These are phyloP conservation scores for Agapostemon virescens DNA, from an alignment of 2,888 invertebrate species.

Conservation along the genomic window DNA sequence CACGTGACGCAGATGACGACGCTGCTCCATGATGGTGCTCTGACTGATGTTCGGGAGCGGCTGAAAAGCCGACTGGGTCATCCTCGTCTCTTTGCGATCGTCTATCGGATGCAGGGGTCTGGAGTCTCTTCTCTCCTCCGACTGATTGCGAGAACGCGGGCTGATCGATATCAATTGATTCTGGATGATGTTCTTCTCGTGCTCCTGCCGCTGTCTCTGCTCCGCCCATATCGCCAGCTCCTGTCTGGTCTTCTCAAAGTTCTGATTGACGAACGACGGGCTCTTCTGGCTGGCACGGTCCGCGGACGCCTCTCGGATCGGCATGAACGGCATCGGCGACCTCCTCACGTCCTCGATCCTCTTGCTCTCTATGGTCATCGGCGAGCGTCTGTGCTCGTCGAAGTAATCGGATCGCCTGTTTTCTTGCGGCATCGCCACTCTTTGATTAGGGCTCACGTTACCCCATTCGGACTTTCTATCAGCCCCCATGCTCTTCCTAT, in stretches of 20 bases:
- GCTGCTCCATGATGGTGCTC: constrained; percentile 78
- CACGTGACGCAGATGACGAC: constrained; percentile 78
- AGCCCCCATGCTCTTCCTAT: constrained; percentile 69
- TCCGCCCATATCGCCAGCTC: constrained; percentile 79
- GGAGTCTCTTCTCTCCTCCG: constrained; percentile 74
- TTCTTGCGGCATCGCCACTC: constrained; percentile 72
- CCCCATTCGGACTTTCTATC: constrained; percentile 76
- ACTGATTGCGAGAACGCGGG: constrained; percentile 76
- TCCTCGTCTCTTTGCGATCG: constrained; percentile 73
- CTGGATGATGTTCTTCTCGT: constrained; percentile 73
- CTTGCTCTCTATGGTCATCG: constrained; percentile 76
- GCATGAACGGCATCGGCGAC: constrained; percentile 78
- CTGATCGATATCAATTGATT: constrained; percentile 74
- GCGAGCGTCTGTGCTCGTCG: constrained; percentile 77
- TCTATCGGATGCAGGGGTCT: constrained; percentile 65
- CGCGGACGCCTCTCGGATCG: constrained; percentile 74
- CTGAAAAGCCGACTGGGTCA: constrained; percentile 76
- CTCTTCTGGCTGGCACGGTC: constrained; percentile 77
- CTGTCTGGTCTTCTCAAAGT: constrained; percentile 78
- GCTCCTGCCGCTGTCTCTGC: constrained; percentile 77
- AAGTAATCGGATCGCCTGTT: constrained; percentile 78
- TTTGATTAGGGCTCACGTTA: constrained; percentile 76
- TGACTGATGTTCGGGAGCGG: constrained; percentile 78
- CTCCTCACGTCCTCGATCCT: constrained; percentile 76
- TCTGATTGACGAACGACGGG: constrained; percentile 75